Percentiles rank a stretch among this genome's conserved stretches.
phyloP scores from a whole-genome alignment of 2,888 invertebrate genomes.

The Microplitis manilae region DNA sequence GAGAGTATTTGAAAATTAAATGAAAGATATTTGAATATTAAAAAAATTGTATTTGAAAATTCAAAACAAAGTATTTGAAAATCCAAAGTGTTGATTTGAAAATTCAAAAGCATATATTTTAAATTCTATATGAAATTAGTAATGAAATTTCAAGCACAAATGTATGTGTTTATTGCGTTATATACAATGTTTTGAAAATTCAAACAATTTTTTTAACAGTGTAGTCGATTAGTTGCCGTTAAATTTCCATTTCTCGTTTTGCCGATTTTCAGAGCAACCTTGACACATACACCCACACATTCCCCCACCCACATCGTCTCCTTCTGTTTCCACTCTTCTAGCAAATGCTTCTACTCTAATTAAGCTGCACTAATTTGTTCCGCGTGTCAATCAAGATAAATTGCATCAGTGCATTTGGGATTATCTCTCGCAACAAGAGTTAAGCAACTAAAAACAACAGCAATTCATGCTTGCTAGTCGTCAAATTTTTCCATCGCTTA shows the following conservation, averaged over 20 bases:
- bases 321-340: conserved; percentile 10
- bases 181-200: too few relatives aligned
- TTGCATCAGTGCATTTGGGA: conserved; percentile 25
- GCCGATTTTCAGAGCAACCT: conserved; percentile 13
- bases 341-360: conserved; percentile 35
- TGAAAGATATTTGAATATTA: too few relatives aligned
- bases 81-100: too few relatives aligned
- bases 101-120: too few relatives aligned
- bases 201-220: too few relatives aligned
- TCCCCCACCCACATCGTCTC: too few relatives aligned
- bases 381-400: conserved; percentile 37
- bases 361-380: conserved; percentile 37
- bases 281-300: conserved; percentile 5
- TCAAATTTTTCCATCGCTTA: neutral
- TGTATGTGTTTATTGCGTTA: too few relatives aligned
- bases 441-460: neutral
- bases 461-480: neutral
- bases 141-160: too few relatives aligned
- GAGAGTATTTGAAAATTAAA: too few relatives aligned
- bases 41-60: too few relatives aligned
- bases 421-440: conserved; percentile 26
- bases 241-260: conserved; percentile 24
- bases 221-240: conserved; percentile 23
- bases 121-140: too few relatives aligned
- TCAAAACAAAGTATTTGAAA: too few relatives aligned